These are phyloP conservation scores for Rousettus leschenaultii DNA, from an alignment of 2,113 vertebrate genomes.

Conservation along the genomic window DNA sequence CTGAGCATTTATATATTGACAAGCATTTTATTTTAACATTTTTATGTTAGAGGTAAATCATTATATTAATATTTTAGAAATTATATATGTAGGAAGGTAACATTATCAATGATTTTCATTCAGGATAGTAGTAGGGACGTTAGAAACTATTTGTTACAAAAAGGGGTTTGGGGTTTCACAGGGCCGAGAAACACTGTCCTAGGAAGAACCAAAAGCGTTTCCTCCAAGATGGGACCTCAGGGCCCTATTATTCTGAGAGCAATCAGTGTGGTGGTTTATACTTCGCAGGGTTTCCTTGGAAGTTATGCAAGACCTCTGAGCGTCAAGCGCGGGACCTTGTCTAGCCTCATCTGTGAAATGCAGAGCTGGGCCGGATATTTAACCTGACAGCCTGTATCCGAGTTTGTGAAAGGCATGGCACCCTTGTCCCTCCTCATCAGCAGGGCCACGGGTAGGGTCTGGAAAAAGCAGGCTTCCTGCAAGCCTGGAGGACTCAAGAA, in stretches of 20 bases:
- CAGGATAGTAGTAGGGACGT: neutral
- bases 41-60: neutral
- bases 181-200: neutral
- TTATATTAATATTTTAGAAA: neutral
- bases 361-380: neutral
- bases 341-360: neutral
- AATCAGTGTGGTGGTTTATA: neutral
- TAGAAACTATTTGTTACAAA: neutral
- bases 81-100: neutral
- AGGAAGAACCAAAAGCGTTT: neutral
- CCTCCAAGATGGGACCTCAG: neutral
- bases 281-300: neutral
- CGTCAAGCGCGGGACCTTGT: neutral
- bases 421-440: neutral
- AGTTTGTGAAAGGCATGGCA: neutral
- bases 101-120: neutral
- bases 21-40: neutral
- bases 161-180: neutral
- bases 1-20: neutral
- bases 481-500: neutral
- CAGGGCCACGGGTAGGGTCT: neutral
- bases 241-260: neutral
- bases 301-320: neutral
- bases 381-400: neutral
- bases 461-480: neutral